Percentiles rank a stretch among this genome's conserved stretches.
These are phyloP conservation scores for Taxidea taxus DNA, from an alignment of 2,113 vertebrate species.

Conservation along the genomic window DNA sequence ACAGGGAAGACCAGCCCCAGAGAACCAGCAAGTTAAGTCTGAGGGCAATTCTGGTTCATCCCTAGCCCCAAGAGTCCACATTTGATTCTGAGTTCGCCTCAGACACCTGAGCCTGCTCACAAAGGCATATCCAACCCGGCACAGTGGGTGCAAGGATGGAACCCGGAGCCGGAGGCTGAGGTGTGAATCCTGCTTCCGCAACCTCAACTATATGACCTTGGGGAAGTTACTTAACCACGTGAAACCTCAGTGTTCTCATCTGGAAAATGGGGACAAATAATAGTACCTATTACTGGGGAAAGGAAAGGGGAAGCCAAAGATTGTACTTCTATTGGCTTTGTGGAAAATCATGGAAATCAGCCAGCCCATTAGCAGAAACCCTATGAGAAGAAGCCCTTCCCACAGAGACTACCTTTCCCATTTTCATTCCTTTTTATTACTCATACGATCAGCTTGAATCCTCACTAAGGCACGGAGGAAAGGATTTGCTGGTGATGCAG, in stretches of 20 bases:
- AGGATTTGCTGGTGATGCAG: background rate
- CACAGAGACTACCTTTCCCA: background rate
- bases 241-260: background rate
- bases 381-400: background rate
- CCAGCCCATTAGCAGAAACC: background rate
- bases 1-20: accelerated
- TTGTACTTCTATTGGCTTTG: background rate
- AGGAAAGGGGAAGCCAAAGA: background rate
- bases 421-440: background rate
- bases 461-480: background rate
- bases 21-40: background rate
- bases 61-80: background rate
- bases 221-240: background rate
- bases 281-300: accelerated
- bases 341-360: background rate
- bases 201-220: background rate
- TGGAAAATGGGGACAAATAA: background rate
- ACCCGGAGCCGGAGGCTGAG: background rate
- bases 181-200: background rate
- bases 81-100: background rate
- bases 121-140: background rate
- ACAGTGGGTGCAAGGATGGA: background rate
- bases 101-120: background rate
- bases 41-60: background rate
- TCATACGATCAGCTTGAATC: background rate